phyloP scores from a whole-genome alignment of 2,797 vertebrate species.

The Botia kubotai region DNA sequence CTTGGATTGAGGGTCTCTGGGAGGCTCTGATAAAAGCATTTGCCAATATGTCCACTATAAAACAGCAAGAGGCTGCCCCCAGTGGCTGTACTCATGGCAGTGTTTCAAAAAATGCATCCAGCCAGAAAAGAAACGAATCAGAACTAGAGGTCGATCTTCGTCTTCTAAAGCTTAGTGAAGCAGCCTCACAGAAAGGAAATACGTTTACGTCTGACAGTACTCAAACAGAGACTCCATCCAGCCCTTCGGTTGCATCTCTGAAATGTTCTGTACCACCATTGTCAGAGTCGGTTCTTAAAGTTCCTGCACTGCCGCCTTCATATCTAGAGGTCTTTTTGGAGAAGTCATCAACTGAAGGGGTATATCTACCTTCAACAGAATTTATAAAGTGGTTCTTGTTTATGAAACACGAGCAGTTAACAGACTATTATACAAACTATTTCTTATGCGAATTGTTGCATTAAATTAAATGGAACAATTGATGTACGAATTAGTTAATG shows the following conservation, averaged over 20 bases:
- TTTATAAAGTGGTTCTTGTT: neutral
- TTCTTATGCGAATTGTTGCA: neutral
- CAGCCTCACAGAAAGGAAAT: constrained; percentile 50
- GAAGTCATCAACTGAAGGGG: constrained; percentile 75
- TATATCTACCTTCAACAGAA: constrained; percentile 46
- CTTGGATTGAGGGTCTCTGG: constrained; percentile 96
- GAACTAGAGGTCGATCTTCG: constrained; percentile 72
- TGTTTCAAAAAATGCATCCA: constrained; percentile 26
- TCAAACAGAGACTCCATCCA: constrained; percentile 34
- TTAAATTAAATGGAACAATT: neutral
- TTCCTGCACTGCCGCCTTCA: constrained; percentile 82
- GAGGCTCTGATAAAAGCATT: constrained; percentile 79
- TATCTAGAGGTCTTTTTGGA: constrained; percentile 84
- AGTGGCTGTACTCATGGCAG: constrained; percentile 23
- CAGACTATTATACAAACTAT: neutral
- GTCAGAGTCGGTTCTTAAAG: constrained; percentile 82
- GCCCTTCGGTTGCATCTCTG: constrained; percentile 74
- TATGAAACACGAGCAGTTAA: neutral
- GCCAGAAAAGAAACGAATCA: constrained; percentile 16
- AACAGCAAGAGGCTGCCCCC: constrained; percentile 50
- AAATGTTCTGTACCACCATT: constrained; percentile 79
- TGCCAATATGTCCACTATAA: constrained; percentile 72
- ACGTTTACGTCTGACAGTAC: constrained; percentile 25
- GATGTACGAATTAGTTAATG: neutral
- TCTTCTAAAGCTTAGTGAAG: constrained; percentile 76